phyloP scores from a whole-genome alignment of 1,140 invertebrate genomes.

The Listronotus oregonensis region DNA sequence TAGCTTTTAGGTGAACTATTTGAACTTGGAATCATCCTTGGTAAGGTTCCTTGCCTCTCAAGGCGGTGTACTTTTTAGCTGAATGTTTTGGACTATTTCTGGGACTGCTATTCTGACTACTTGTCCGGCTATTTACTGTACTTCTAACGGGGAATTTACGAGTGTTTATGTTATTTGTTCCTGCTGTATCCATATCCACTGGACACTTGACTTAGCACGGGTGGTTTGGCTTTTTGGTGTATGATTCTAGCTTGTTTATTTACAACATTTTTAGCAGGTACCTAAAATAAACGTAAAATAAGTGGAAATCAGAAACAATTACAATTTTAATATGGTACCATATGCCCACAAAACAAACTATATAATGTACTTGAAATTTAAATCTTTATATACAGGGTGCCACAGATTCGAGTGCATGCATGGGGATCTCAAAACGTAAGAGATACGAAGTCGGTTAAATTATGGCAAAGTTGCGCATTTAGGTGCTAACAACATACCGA shows the following conservation, averaged over 20 bases:
- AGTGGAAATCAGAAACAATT: too few species aligned
- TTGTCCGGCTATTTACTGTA: conserved; percentile 34
- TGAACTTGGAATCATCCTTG: conserved; percentile 67
- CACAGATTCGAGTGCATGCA: too few species aligned
- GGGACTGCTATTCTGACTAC: conserved; percentile 38
- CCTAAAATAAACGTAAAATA: not conserved
- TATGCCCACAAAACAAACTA: too few species aligned
- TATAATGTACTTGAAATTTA: too few species aligned
- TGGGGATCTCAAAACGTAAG: too few species aligned
- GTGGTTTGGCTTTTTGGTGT: conserved; percentile 36
- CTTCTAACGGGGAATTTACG: conserved; percentile 43
- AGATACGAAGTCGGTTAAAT: too few species aligned
- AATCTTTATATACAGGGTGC: too few species aligned
- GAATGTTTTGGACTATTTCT: conserved; percentile 35
- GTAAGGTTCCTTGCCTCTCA: conserved; percentile 87
- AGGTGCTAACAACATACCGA: too few species aligned
- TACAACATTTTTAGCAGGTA: conserved; percentile 38
- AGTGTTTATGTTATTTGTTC: conserved; percentile 8
- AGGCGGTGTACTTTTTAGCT: conserved; percentile 48
- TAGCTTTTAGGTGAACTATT: conserved; percentile 30
- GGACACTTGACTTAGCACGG: conserved; percentile 32
- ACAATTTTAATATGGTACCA: too few species aligned
- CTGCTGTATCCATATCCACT: conserved; percentile 38
- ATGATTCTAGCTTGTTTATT: conserved; percentile 29
- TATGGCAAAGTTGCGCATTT: too few species aligned